phyloP scores from a whole-genome alignment of 2,797 vertebrate genomes.

The Leuciscus waleckii region DNA sequence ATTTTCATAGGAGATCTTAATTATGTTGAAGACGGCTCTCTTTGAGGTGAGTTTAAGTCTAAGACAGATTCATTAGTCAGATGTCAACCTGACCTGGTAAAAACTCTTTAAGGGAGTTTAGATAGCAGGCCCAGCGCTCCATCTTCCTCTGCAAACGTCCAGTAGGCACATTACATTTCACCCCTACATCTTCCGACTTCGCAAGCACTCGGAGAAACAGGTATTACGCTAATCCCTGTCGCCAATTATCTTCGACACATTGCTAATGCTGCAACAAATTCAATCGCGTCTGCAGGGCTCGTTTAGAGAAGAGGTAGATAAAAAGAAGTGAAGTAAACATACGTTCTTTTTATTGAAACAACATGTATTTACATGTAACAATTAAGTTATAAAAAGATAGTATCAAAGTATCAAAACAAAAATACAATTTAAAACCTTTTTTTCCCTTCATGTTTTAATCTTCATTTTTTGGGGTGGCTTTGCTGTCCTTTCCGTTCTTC shows the following conservation, averaged over 20 bases:
- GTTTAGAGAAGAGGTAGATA: conserved; percentile 35
- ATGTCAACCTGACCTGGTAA: conserved; percentile 25
- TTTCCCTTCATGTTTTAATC: conserved; percentile 41
- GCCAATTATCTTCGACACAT: conserved; percentile 56
- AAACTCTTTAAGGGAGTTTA: conserved; percentile 54
- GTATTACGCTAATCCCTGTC: conserved; percentile 57
- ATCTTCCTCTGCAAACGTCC: conserved; percentile 58
- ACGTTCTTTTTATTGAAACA: conserved; percentile 43
- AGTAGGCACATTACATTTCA: conserved; percentile 56
- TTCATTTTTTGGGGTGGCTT: conserved; percentile 59
- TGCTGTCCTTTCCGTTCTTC: conserved; percentile 78
- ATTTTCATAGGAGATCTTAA: conserved; percentile 50
- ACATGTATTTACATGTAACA: not conserved
- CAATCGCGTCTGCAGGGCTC: conserved; percentile 9
- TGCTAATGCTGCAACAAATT: conserved; percentile 55
- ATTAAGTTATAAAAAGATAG: not conserved
- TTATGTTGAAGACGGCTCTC: conserved; percentile 57
- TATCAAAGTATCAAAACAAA: conserved; percentile 31
- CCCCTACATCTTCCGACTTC: conserved; percentile 48
- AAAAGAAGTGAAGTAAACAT: conserved; percentile 22
- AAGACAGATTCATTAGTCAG: conserved; percentile 59
- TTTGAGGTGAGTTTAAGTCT: conserved; percentile 58
- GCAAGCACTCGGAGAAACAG: conserved; percentile 32
- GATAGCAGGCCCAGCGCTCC: conserved; percentile 52
- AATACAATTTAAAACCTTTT: conserved; percentile 10